Conservation (phyloP, 1,140 invertebrate species). For the Drosophila lowei region DNA sequence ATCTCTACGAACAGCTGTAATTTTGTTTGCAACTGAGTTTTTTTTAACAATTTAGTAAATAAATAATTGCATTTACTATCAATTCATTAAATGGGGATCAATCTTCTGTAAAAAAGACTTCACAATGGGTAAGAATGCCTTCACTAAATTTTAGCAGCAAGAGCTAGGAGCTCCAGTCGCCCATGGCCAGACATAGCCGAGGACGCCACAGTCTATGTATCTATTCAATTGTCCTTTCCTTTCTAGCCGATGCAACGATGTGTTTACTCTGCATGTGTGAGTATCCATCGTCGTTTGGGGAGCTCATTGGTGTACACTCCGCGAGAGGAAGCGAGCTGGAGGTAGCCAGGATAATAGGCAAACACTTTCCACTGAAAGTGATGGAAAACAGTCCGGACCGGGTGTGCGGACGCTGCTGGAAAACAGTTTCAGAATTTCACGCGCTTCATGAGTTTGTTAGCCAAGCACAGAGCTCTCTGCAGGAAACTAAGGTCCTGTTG, state of each 20-base stretch:
- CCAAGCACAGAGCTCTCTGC: constrained; percentile 60
- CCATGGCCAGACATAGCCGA: neutral
- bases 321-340: constrained; percentile 39
- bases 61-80: constrained; percentile 21
- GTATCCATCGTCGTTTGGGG: constrained; percentile 26
- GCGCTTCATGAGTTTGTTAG: constrained; percentile 68
- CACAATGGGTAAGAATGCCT: constrained; percentile 29
- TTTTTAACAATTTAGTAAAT: constrained; percentile 43
- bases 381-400: constrained; percentile 29
- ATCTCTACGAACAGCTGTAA: constrained; percentile 30
- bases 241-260: constrained; percentile 12
- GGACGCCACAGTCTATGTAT: constrained; percentile 16
- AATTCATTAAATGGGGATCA: constrained; percentile 26
- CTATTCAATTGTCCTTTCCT: constrained; percentile 2
- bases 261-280: constrained; percentile 69
- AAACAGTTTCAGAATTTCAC: constrained; percentile 66
- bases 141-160: no score
- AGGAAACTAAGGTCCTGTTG: constrained; percentile 50
- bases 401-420: constrained; percentile 69
- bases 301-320: constrained; percentile 55
- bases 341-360: constrained; percentile 50
- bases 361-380: constrained; percentile 59
- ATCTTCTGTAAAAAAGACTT: constrained; percentile 1
- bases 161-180: neutral
- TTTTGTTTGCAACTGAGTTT: constrained; percentile 32